Conservation (phyloP, 2,113 vertebrate species). For the Odontophorus gujanensis region DNA sequence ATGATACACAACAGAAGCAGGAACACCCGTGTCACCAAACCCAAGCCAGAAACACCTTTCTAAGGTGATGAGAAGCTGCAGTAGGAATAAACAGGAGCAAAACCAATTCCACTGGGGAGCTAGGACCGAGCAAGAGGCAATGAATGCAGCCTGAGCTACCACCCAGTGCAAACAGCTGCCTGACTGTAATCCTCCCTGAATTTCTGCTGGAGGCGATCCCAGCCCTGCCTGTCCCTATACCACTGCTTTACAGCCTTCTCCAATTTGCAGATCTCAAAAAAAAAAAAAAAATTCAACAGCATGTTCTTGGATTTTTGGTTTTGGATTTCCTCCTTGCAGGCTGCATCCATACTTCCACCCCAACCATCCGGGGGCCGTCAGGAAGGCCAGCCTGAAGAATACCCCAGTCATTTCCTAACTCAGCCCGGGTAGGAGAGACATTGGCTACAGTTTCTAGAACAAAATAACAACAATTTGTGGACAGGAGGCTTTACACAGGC, state of each 20-base stretch:
- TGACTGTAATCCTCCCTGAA: not conserved
- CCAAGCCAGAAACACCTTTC: not conserved
- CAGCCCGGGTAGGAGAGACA: not conserved
- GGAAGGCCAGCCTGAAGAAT: not conserved
- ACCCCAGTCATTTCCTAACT: not conserved
- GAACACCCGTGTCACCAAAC: not conserved
- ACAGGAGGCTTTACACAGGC: not conserved
- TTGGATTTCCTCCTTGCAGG: not conserved
- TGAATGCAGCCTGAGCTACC: not conserved
- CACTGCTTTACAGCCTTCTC: not conserved
- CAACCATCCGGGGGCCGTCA: not conserved
- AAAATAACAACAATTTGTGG: not conserved
- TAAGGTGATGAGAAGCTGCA: not conserved
- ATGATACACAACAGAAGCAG: fast-evolving
- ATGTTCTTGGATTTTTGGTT: fast-evolving
- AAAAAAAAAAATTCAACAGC: not conserved
- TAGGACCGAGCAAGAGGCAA: not conserved
- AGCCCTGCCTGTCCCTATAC: not conserved
- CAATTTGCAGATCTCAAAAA: not conserved
- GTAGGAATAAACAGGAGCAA: not conserved
- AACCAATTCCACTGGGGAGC: not conserved
- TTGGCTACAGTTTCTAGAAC: not conserved
- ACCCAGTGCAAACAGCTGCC: not conserved
- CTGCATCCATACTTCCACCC: not conserved
- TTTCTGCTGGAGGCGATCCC: not conserved